These are phyloP conservation scores for Meles meles DNA, from an alignment of 2,113 vertebrate genomes.

Conservation along the genomic window DNA sequence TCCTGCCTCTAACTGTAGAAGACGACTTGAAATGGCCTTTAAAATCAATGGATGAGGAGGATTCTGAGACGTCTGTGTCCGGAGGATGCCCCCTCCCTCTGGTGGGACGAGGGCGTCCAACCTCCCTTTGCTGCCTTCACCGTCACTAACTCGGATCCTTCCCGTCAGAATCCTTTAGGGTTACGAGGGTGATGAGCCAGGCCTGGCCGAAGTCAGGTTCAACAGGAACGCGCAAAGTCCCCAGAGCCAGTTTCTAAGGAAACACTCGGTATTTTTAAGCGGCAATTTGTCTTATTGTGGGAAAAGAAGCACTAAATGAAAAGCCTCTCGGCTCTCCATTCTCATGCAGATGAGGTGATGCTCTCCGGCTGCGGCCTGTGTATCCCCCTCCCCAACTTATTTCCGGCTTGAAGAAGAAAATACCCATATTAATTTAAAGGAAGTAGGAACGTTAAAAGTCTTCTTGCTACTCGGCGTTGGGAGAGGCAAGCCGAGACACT, in stretches of 20 bases:
- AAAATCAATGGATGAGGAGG: neutral
- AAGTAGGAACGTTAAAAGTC: neutral
- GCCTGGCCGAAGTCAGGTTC: neutral
- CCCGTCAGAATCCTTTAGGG: neutral
- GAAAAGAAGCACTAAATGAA: conserved; percentile 67
- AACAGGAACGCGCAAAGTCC: neutral
- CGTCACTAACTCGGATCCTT: neutral
- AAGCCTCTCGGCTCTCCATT: conserved; percentile 75
- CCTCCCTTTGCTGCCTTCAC: neutral
- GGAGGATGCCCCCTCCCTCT: neutral
- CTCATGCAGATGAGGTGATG: conserved; percentile 78
- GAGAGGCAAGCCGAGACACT: neutral
- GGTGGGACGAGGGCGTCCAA: no score
- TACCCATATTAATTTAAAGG: conserved; percentile 1
- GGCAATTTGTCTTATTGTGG: conserved; percentile 60
- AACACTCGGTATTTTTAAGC: conserved; percentile 66
- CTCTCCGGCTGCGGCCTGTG: neutral
- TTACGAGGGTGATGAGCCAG: neutral
- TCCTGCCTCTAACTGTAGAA: neutral
- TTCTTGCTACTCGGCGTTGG: neutral
- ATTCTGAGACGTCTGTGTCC: neutral
- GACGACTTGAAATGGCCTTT: neutral
- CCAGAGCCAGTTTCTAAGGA: conserved; percentile 71
- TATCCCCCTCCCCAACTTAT: neutral
- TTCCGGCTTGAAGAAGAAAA: conserved; percentile 41